Evolutionary conservation across 2,113 vertebrate species (phyloP).

Genomic region (Leptobrachium leishanense): DNA sequence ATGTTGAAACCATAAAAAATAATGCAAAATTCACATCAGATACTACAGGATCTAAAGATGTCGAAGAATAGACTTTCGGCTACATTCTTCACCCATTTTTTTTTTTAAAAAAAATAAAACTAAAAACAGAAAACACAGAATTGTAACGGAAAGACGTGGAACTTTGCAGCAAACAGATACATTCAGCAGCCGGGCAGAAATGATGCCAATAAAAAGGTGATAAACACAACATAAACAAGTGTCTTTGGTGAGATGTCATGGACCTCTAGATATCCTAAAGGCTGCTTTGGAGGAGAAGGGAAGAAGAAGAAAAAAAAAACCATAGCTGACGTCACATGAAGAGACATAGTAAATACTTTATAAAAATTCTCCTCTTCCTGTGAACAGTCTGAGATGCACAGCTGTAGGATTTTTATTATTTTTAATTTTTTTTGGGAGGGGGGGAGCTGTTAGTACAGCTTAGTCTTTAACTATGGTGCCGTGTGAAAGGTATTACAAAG

Average conservation of each 20-base stretch:
- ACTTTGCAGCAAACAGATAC: not conserved
- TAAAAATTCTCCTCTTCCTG: too few species aligned
- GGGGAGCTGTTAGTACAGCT: too few species aligned
- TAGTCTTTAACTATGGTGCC: too few species aligned
- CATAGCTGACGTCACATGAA: not conserved
- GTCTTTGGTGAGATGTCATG: conserved; percentile 37
- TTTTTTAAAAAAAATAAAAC: too few species aligned
- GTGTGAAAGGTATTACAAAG: too few species aligned
- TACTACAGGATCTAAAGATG: conserved; percentile 3
- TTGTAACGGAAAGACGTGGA: not conserved
- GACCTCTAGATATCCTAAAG: not conserved
- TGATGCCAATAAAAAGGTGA: not conserved
- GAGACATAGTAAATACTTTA: not conserved
- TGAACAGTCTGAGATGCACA: too few species aligned
- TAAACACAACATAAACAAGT: not conserved
- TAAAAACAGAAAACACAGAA: too few species aligned
- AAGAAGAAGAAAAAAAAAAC: too few species aligned
- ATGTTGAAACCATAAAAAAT: conserved; percentile 14
- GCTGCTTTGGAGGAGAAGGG: not conserved
- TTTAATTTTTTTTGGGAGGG: too few species aligned
- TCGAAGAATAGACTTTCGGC: not conserved
- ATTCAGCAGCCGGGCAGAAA: conserved; percentile 9
- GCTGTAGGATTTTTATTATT: too few species aligned
- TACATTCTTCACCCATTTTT: not conserved
- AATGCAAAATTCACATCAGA: conserved; percentile 47